Evolutionary conservation across 2,113 vertebrate genomes (phyloP).

Genomic region (Boulengeromyrus knoepffleri): DNA sequence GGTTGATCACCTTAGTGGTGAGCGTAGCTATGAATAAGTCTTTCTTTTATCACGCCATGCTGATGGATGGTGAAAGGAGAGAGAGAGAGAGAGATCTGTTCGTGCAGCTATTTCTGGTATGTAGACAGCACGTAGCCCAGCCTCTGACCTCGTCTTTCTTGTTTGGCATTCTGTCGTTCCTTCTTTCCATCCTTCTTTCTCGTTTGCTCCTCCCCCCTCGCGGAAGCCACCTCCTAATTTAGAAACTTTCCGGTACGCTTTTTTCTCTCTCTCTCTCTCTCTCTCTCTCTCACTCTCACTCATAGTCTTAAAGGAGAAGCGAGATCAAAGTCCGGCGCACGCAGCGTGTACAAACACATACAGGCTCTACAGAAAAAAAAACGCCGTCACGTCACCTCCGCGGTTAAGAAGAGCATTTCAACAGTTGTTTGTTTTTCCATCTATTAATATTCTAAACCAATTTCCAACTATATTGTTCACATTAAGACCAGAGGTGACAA

Average conservation of each 20-base stretch:
- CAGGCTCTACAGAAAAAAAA: not conserved
- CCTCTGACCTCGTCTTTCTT: slow-evolving; percentile 25
- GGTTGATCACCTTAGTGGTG: slow-evolving; percentile 31
- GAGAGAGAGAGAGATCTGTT: slow-evolving; percentile 11
- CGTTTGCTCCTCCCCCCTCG: not conserved
- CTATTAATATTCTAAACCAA: not conserved
- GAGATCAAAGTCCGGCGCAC: not conserved
- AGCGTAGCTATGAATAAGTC: slow-evolving; percentile 28
- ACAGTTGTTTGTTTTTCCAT: not conserved
- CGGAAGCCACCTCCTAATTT: slow-evolving; percentile 17
- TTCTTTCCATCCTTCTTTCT: not conserved
- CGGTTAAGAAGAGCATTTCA: not conserved
- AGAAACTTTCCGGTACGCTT: slow-evolving; percentile 17
- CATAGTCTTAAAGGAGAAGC: slow-evolving; percentile 4
- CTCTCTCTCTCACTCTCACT: not conserved
- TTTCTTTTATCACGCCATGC: not conserved
- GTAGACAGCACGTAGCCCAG: slow-evolving; percentile 11
- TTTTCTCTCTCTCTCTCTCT: not conserved
- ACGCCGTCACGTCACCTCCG: not conserved
- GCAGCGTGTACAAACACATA: not conserved
- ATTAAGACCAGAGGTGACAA: not conserved
- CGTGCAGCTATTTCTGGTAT: slow-evolving; percentile 18
- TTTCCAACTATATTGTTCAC: not conserved
- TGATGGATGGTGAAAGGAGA: slow-evolving; percentile 9
- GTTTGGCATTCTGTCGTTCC: slow-evolving; percentile 11